Conservation (phyloP, 2,113 vertebrate genomes). For the Dasyprocta punctata region DNA sequence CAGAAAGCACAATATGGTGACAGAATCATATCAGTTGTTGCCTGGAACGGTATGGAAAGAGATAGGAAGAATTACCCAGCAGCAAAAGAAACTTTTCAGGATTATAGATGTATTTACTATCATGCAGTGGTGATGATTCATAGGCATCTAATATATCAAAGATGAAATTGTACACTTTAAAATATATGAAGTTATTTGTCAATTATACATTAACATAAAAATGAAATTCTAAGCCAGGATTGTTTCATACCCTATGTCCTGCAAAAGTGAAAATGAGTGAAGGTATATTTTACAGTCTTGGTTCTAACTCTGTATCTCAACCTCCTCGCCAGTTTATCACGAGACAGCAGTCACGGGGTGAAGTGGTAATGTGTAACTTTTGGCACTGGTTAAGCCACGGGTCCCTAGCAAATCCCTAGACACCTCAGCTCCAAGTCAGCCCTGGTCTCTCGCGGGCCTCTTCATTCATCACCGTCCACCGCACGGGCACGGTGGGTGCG, state of each 20-base stretch:
- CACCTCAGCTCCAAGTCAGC: conserved; percentile 20
- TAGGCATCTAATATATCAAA: background rate
- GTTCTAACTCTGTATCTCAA: background rate
- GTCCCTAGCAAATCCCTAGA: conserved; percentile 20
- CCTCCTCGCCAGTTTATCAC: background rate
- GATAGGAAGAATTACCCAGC: background rate
- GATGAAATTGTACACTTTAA: background rate
- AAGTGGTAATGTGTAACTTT: background rate
- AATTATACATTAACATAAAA: background rate
- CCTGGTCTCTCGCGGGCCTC: background rate
- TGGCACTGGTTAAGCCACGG: background rate
- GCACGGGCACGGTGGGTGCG: background rate
- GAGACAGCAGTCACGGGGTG: background rate
- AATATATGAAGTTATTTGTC: background rate
- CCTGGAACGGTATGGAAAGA: background rate
- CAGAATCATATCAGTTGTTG: background rate
- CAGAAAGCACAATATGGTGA: background rate
- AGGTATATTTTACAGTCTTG: background rate
- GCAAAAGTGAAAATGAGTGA: background rate
- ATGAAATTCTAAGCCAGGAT: background rate
- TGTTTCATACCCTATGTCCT: rapidly evolving
- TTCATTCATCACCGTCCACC: conserved; percentile 42
- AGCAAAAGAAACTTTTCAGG: background rate
- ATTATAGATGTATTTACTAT: background rate
- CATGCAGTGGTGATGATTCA: background rate